Evolutionary conservation across 2,888 invertebrate genomes (phyloP), one percentile per base, ranked within the genome.

Genomic region (Merodon equestris): DNA sequence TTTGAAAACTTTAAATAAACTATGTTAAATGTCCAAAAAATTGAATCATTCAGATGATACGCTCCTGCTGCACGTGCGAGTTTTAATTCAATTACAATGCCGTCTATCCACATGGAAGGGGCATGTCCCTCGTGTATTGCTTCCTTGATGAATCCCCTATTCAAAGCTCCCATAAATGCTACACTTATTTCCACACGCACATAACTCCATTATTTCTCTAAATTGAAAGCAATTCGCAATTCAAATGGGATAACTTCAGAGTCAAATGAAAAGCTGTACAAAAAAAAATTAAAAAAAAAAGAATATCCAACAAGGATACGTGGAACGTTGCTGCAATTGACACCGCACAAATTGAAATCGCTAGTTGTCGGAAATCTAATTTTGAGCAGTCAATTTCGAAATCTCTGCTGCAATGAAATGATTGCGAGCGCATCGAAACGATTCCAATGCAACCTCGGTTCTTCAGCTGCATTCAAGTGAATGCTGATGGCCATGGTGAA

Each of bases 301-400:
- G 27, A 27, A 7, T 4, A 27, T n/a, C n/a, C n/a, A n/a, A n/a
- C n/a, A 27, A 27, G 27, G 27, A 27, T 27, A 27, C 7, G 27
- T 27, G 27, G 58, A 60, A 40, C 4, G 40, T 14, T 73, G 45
- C 73, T 79, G 77, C 77, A 79, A 79, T 73, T 79, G 77, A 79
- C 77, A 79, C 77, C 73, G 58, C 68, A 73, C 77, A 73, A 79
- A 79, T 79, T 79, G 77, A 79, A 79, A 79, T 79, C 73, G 72
- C 68, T 79, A 79, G 73, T 79, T 73, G 77, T 72, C 73, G 77
- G 73, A 79, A 79, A 79, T 79, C 67, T 79, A 73, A 79, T 79
- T 79, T 79, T 79, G 48, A 73, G 40, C 68, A 79, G 68, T 63
- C 77, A 68, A 63, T 77, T 77, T 67, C 17, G 38, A 77, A 73